Conservation (phyloP, 1,140 invertebrate species). For the Pectinophora gossypiella region DNA sequence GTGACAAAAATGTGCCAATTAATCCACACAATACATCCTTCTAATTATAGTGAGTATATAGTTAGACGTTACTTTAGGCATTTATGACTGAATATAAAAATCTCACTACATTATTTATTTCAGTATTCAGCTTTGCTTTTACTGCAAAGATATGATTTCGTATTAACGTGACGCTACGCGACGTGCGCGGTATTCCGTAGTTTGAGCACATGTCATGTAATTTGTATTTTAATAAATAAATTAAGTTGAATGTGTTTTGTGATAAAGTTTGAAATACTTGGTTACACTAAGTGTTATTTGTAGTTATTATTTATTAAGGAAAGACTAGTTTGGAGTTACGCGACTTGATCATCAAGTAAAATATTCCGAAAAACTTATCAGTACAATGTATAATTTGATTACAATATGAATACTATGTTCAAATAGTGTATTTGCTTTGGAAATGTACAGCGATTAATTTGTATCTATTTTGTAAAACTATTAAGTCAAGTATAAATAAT, state of each 20-base stretch:
- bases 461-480: slow-evolving; percentile 63
- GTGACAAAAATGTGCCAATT: slow-evolving; percentile 18
- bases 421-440: slow-evolving; percentile 37
- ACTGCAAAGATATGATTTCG: too few relatives aligned
- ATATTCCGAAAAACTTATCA: too few relatives aligned
- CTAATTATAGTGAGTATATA: neutral
- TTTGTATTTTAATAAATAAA: too few relatives aligned
- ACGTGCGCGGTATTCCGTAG: too few relatives aligned
- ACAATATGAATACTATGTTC: slow-evolving; percentile 16
- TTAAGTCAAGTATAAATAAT: slow-evolving; percentile 47
- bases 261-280: slow-evolving; percentile 14
- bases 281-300: slow-evolving; percentile 10
- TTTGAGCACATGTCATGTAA: too few relatives aligned
- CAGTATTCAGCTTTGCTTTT: neutral
- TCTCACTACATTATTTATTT: neutral
- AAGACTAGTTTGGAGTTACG: slow-evolving; percentile 5
- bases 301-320: slow-evolving; percentile 11
- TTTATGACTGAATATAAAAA: slow-evolving; percentile 2
- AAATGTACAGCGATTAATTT: slow-evolving; percentile 65
- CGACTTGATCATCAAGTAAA: slow-evolving; percentile 1
- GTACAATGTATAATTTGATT: slow-evolving; percentile 16
- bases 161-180: too few relatives aligned
- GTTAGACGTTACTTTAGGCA: neutral
- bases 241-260: slow-evolving; percentile 14
- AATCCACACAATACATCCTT: slow-evolving; percentile 1